Base-by-base conservation (phyloP, 2,797 vertebrate genomes). In the Muraenolepis orangiensis region DNA sequence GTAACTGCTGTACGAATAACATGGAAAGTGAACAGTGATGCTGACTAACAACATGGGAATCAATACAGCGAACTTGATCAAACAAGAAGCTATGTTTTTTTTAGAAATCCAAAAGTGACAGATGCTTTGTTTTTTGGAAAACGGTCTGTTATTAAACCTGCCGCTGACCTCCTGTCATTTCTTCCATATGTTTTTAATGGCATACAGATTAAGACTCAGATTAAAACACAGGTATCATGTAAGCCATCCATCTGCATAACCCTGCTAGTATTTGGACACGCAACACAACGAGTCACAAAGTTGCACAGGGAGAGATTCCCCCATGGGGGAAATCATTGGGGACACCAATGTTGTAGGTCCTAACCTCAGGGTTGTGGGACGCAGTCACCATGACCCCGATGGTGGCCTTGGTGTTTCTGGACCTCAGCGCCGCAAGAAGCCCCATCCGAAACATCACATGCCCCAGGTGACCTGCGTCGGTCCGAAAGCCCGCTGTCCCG, bases 361-460 rank as follows among this genome's bases (percentile, higher is more conserved):
- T n/a, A n/a, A 98, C 97, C 91, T 99, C 98, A 3, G 98, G 96
- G 85, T 99, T 99, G 86, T 99, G 98, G 0, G 98, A 99, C 0
- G 98, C 98, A 0, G 98, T 99, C n/a, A 99, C 96, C 96, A 99
- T 96, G 76, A 98, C 85, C 10, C 96, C 98, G 1, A 99, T 96
- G 16, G 95, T 94, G 12, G 94, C 90, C 66, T 88, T 81, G 0
- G 93, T 92, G 14, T 95, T 94, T 78, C 90, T 96, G 82, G 98
- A 96, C 72, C 96, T 90, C 57, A 99, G 86, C 0, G 89, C 83
- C 0, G 98, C 96, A 84, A 99, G 89, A 30, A 98, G 82, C 23
- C 98, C 98, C 96, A 98, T 97, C 69, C 98, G 95, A 88, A 95
- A 99, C 97, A 99, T 95, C 85, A 97, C 69, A 14, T 99, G 98